Evolutionary conservation across 2,888 invertebrate genomes (phyloP), one percentile per base, ranked within the genome.

Genomic region (Sarcophaga caerulescens): DNA sequence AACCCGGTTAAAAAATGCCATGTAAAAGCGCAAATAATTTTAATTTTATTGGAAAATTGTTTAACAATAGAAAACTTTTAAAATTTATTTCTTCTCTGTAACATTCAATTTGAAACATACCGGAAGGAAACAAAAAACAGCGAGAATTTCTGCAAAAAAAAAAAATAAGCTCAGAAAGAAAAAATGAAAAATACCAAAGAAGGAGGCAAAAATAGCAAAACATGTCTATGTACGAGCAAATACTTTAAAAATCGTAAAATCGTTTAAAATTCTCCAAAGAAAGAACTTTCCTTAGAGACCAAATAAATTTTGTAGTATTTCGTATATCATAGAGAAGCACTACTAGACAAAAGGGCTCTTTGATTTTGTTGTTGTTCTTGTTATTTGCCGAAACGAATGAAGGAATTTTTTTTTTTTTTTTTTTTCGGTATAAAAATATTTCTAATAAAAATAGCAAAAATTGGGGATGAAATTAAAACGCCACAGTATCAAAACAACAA

Each of bases 391-490:
- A 25, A 45, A 52, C 60, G 47, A 62, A 76, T 60, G 21, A 81
- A 81, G 0, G 2, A 4, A n/a, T n/a, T n/a, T 25, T 35, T 35
- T 35, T 35, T 8, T 8, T 8, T 10, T 35, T 35, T 0, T 35
- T 52, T 74, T 62, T 75, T 62, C 47, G 12, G 10, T 63, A 60
- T 47, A 76, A 21, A 52, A 59, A 71, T 69, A 66, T 73, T 82
- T 71, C 25, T 76, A 82, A 76, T 52, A 52, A 52, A 52, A 52
- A 12, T 59, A 10, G 60, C 25, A 75, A 75, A 84, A 78, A 81
- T 84, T 78, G 69, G 86, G 86, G 86, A 81, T 86, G 86, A 86
- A 86, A 85, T 52, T 52, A 17, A 52, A 52, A 52, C 52, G 52
- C 14, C 52, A 78, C 12, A 25, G 68, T 75, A 45, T 25, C n/a